Evolutionary conservation across 2,888 invertebrate species (phyloP).

Genomic region (Helobdella robusta): DNA sequence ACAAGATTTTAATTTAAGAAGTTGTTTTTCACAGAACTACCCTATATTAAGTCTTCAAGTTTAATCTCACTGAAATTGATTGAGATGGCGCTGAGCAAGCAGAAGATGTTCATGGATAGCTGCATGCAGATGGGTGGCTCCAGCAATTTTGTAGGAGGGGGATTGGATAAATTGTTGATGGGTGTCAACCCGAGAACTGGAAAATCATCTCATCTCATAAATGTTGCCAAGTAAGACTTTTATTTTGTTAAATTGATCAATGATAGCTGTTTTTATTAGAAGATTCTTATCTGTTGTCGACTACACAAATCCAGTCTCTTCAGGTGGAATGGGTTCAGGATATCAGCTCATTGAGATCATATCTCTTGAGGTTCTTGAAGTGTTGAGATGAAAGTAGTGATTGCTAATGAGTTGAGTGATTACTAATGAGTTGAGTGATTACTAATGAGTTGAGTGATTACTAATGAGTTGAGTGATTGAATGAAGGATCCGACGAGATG

Average conservation of each 20-base stretch:
- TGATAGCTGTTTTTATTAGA: too few relatives aligned
- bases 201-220: slow-evolving; percentile 67
- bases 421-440: too few relatives aligned
- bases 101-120: slow-evolving; percentile 63
- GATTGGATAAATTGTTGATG: slow-evolving; percentile 70
- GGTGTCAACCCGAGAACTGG: slow-evolving; percentile 68
- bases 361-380: background rate
- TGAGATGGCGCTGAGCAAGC: slow-evolving; percentile 63
- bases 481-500: too few relatives aligned
- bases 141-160: slow-evolving; percentile 58
- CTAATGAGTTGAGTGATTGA: too few relatives aligned
- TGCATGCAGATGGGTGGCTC: slow-evolving; percentile 52
- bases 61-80: slow-evolving; percentile 66
- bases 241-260: too few relatives aligned
- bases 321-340: too few relatives aligned
- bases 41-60: slow-evolving; percentile 50
- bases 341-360: too few relatives aligned
- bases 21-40: background rate
- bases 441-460: too few relatives aligned
- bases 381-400: background rate
- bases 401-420: too few relatives aligned
- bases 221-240: slow-evolving; percentile 59
- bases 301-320: too few relatives aligned
- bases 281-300: too few relatives aligned
- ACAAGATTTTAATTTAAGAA: too few relatives aligned